Base-by-base conservation (phyloP, 2,888 invertebrate species). In the Stomorhina lunata region DNA sequence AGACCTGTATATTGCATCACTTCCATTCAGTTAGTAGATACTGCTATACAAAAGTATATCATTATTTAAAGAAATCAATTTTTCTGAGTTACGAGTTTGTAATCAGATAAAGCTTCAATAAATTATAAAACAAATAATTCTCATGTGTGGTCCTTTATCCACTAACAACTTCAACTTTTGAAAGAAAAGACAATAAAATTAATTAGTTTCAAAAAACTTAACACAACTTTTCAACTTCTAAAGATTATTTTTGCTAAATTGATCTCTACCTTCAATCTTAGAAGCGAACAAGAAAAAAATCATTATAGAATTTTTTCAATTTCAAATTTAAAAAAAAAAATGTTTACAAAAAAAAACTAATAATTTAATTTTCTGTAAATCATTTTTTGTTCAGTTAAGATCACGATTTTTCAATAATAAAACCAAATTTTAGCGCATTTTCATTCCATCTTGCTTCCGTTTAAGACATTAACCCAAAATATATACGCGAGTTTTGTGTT, bases 371-470 rank as follows among this genome's bases (percentile, higher is more conserved):
- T 45, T 77, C 37, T 72, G n/a, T 72, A 53, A 65, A 68, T 68
- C 34, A 68, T 48, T 71, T 78, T 65, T 63, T 50, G n/a, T 40
- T 15, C 37, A 22, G n/a, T n/a, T n/a, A n/a, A n/a, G n/a, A 63
- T 73, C 81, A 81, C 78, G 81, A 78, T 69, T 79, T 69, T 59
- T 65, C 34, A 55, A 53, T 59, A 63, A 69, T 43, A 73, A 63
- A 72, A 68, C 50, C 59, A 66, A 61, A 37, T 27, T 59, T 68
- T 53, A 34, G 27, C 34, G 12, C 63, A 68, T 61, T 25, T 53
- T 65, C 27, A 57, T 68, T 59, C 17, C 63, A 72, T 65, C 57
- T 63, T 75, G 81, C 81, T 79, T 59, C 81, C 78, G 81, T 81
- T 81, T 48, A 65, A 66, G 45, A 20, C 69, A 22, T 22, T 45